A percentile compares a stretch with the other conserved stretches of the same genome.
Evolutionary conservation across 2,888 invertebrate species (phyloP).

Genomic region (Cynaeus angustus): DNA sequence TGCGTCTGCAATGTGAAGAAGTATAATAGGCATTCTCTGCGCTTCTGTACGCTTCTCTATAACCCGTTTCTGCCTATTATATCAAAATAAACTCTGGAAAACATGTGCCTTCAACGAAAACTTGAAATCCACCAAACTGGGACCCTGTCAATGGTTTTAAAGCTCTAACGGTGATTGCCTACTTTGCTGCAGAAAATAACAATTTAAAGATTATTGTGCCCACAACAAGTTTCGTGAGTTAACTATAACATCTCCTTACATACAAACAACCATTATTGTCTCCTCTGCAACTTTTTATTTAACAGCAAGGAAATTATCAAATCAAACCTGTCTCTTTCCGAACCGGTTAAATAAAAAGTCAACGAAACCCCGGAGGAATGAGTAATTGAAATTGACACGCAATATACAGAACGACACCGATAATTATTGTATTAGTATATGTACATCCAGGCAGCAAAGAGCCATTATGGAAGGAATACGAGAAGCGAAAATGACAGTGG

Average conservation of each 20-base stretch:
- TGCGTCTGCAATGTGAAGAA: conserved; percentile 68
- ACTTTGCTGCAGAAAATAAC: conserved; percentile 36
- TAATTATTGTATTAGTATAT: conserved; percentile 43
- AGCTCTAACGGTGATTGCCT: conserved; percentile 42
- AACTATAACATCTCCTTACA: conserved; percentile 40
- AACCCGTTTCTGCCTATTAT: conserved; percentile 32
- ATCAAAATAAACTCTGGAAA: conserved; percentile 38
- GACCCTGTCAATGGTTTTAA: conserved; percentile 41
- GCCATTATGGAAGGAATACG: conserved; percentile 49
- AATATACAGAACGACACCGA: conserved; percentile 42
- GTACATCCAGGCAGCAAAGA: conserved; percentile 48
- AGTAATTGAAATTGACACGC: conserved; percentile 37
- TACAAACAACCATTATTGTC: conserved; percentile 59
- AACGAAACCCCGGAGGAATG: conserved; percentile 45
- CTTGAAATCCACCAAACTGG: conserved; percentile 18
- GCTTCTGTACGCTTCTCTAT: conserved; percentile 8
- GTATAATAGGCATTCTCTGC: conserved; percentile 38
- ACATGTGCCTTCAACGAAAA: conserved; percentile 24
- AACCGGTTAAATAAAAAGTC: conserved; percentile 52
- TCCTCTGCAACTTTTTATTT: conserved; percentile 59
- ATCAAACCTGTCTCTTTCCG: conserved; percentile 48
- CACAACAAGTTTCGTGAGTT: conserved; percentile 41
- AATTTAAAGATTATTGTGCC: conserved; percentile 40
- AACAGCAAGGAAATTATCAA: conserved; percentile 55
- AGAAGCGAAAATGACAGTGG: conserved; percentile 45